phyloP scores from a whole-genome alignment of 2,888 invertebrate species.

The Deilephila porcellus region DNA sequence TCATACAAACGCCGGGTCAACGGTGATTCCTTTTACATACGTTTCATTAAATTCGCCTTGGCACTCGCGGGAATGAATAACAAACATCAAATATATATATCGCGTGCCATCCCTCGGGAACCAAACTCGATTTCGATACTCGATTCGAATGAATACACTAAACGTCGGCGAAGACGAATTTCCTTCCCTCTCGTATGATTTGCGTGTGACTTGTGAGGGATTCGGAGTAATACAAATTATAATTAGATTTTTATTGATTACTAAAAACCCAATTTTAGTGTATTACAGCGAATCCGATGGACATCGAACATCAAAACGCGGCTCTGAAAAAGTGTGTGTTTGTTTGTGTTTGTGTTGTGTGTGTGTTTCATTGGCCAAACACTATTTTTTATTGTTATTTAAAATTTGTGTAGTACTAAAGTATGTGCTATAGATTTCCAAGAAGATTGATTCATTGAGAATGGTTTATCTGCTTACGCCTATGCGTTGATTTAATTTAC shows the following conservation, averaged over 20 bases:
- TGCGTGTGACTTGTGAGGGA: not conserved
- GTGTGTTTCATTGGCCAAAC: too few species aligned
- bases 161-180: conserved; percentile 7
- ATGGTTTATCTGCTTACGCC: conserved; percentile 8
- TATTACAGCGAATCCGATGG: not conserved
- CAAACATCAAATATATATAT: conserved; percentile 5
- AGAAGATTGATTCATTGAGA: conserved; percentile 12
- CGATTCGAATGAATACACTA: not conserved
- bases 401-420: not conserved
- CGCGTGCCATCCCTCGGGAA: not conserved
- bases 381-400: not conserved
- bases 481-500: conserved; percentile 1
- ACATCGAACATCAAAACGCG: too few species aligned
- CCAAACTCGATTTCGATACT: not conserved
- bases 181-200: not conserved
- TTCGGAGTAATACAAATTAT: conserved; percentile 12
- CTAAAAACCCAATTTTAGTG: not conserved
- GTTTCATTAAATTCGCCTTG: conserved; percentile 25
- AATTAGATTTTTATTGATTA: conserved; percentile 14
- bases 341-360: too few species aligned
- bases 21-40: not conserved
- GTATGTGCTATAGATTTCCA: not conserved
- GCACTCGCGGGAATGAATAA: conserved; percentile 27
- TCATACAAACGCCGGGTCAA: not conserved
- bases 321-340: too few species aligned